phyloP scores from a whole-genome alignment of 2,888 invertebrate genomes.

The Stomorhina lunata region DNA sequence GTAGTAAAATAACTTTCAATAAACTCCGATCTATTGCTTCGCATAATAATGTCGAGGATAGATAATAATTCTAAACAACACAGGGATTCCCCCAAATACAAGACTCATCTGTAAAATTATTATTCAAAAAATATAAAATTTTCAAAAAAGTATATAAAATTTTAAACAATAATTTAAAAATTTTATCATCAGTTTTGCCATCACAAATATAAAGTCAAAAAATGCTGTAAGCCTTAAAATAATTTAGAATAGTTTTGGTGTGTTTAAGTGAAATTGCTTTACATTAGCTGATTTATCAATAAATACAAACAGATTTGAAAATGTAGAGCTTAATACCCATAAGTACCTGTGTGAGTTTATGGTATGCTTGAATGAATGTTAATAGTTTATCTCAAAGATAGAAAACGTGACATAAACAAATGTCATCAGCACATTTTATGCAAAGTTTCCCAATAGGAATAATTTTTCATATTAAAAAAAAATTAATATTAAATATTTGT shows the following conservation, averaged over 20 bases:
- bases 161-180: not conserved
- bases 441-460: too few species aligned
- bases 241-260: not conserved
- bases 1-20: not conserved
- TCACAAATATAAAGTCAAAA: not conserved
- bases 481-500: too few species aligned
- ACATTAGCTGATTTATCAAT: slow-evolving; percentile 19
- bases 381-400: too few species aligned
- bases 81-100: not conserved
- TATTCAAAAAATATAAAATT: not conserved
- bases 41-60: not conserved
- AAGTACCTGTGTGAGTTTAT: not conserved
- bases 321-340: slow-evolving; percentile 20
- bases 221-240: not conserved
- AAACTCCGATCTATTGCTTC: not conserved
- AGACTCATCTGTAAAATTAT: too few species aligned
- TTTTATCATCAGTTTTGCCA: not conserved
- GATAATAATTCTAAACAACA: not conserved
- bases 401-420: too few species aligned
- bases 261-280: not conserved
- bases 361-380: not conserved
- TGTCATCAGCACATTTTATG: too few species aligned
- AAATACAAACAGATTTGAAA: slow-evolving; percentile 32
- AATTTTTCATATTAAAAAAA: too few species aligned
- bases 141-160: not conserved